A percentile compares a stretch with the other conserved stretches of the same genome.
These are phyloP conservation scores for Calephelis perditalis DNA, from an alignment of 2,888 invertebrate genomes.

Conservation along the genomic window DNA sequence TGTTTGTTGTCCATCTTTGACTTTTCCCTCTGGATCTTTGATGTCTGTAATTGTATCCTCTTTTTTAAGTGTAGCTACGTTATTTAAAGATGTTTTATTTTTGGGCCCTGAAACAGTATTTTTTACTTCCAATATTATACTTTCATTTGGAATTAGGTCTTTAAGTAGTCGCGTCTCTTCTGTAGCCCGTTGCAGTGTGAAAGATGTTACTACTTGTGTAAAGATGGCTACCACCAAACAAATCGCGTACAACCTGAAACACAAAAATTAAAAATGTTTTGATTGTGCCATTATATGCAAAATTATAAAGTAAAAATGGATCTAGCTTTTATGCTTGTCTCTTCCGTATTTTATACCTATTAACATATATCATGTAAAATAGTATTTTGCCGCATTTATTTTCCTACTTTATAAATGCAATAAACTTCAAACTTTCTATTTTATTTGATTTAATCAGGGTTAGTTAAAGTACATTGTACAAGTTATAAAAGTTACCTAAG, in stretches of 20 bases:
- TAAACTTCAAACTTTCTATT: too few species aligned
- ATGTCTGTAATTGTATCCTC: not conserved
- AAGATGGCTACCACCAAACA: slow-evolving; percentile 43
- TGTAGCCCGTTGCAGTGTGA: slow-evolving; percentile 38
- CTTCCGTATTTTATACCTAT: too few species aligned
- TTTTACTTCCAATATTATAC: slow-evolving; percentile 39
- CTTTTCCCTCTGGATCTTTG: not conserved
- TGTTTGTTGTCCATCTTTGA: not conserved
- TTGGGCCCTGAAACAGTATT: slow-evolving; percentile 36
- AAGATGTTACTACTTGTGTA: slow-evolving; percentile 43
- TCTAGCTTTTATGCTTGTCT: too few species aligned
- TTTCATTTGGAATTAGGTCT: slow-evolving; percentile 42
- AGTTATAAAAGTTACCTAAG: too few species aligned
- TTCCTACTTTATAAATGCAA: too few species aligned
- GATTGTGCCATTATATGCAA: too few species aligned
- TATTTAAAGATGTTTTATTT: slow-evolving; percentile 25
- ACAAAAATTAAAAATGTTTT: slow-evolving; percentile 23
- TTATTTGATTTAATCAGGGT: too few species aligned
- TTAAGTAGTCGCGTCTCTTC: slow-evolving; percentile 25
- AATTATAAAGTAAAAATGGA: too few species aligned
- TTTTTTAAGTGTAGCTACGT: slow-evolving; percentile 11
- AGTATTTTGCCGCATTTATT: too few species aligned
- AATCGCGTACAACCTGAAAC: slow-evolving; percentile 58
- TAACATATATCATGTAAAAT: too few species aligned
- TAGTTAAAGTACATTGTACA: too few species aligned